Evolutionary conservation across 1,140 invertebrate species (phyloP).

Genomic region (Drosophila tropicalis): DNA sequence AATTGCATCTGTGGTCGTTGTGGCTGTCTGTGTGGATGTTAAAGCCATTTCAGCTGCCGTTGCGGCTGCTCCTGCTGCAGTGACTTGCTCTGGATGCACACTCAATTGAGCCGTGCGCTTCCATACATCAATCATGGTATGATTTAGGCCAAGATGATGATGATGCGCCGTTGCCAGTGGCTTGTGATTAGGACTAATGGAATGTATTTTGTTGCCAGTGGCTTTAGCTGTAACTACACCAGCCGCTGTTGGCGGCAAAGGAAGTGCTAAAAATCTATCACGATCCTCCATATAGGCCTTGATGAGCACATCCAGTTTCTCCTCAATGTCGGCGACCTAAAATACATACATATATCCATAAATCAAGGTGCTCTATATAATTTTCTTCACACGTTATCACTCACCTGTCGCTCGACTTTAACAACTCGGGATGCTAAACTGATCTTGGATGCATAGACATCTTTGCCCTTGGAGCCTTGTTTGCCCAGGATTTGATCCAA

Average conservation of each 20-base stretch:
- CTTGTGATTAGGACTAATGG: conserved; percentile 82
- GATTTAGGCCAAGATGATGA: conserved; percentile 62
- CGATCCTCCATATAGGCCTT: conserved; percentile 96
- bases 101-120: conserved; percentile 83
- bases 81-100: conserved; percentile 69
- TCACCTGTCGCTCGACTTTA: conserved; percentile 97
- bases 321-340: conserved; percentile 96
- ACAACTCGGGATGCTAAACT: conserved; percentile 96
- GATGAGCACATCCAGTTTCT: conserved; percentile 95
- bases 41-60: conserved; percentile 56
- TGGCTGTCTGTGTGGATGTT: conserved; percentile 63
- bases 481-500: conserved; percentile 97
- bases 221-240: conserved; percentile 50
- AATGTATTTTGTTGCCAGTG: conserved; percentile 81
- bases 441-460: conserved; percentile 97
- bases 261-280: conserved; percentile 86
- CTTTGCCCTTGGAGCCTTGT: conserved; percentile 95
- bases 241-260: conserved; percentile 60
- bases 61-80: conserved; percentile 16
- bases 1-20: conserved; percentile 70
- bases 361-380: background rate
- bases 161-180: conserved; percentile 39
- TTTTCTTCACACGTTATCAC: conserved; percentile 15
- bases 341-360: rapidly evolving
- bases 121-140: conserved; percentile 74